A percentile compares a stretch with the other conserved stretches of the same genome.
Evolutionary conservation across 2,888 invertebrate species (phyloP).

Genomic region (Serrognathus titanus): DNA sequence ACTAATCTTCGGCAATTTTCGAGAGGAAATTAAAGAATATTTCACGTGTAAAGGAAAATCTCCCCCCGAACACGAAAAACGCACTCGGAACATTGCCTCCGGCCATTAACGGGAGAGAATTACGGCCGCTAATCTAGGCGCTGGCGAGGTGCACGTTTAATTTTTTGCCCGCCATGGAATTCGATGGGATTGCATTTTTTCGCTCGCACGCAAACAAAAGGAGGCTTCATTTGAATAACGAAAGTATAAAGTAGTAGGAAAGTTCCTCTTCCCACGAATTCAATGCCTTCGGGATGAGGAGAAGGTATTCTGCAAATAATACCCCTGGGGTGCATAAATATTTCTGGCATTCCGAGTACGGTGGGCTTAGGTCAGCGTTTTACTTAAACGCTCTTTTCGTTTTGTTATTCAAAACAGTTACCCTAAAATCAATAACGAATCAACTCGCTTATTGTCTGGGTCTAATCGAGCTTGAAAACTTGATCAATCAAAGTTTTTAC

Average conservation of each 20-base stretch:
- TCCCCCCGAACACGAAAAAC: slow-evolving; percentile 21
- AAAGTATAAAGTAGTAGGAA: slow-evolving; percentile 7
- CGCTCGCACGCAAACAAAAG: neutral
- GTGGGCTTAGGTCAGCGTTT: slow-evolving; percentile 18
- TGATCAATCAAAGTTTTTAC: no score
- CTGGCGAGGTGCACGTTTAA: slow-evolving; percentile 3
- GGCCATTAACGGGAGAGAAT: slow-evolving; percentile 22
- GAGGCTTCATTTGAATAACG: slow-evolving; percentile 3
- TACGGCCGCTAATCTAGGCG: slow-evolving; percentile 26
- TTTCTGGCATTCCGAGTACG: slow-evolving; percentile 14
- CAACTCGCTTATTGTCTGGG: neutral
- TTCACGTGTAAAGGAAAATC: slow-evolving; percentile 29
- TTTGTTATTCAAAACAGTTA: slow-evolving; percentile 19
- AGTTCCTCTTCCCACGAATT: slow-evolving; percentile 11
- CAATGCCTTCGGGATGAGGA: slow-evolving; percentile 11
- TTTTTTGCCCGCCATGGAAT: no score
- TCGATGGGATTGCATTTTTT: no score
- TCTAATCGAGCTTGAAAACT: no score
- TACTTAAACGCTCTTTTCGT: slow-evolving; percentile 15
- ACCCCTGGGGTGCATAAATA: slow-evolving; percentile 21
- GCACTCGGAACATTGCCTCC: slow-evolving; percentile 15
- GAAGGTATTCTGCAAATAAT: slow-evolving; percentile 19
- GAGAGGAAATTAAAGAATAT: slow-evolving; percentile 31
- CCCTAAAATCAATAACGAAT: slow-evolving; percentile 14
- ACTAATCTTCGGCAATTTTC: slow-evolving; percentile 27